Conservation (phyloP, 2,888 invertebrate species). For the Orchesella flavescens region DNA sequence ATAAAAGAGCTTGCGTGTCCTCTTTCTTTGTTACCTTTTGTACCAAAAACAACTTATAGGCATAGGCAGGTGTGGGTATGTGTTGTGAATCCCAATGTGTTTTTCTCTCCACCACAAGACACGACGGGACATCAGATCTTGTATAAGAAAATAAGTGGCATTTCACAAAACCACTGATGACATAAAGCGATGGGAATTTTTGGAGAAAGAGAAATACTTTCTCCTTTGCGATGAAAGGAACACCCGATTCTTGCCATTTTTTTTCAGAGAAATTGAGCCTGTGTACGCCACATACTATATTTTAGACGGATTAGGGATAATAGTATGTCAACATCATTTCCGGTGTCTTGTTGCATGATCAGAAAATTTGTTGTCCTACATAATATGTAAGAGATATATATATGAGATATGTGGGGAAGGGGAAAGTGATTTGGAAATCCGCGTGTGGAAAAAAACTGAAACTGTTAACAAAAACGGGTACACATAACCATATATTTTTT, state of each 20-base stretch:
- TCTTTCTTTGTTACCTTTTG: too few relatives aligned
- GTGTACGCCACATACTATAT: too few relatives aligned
- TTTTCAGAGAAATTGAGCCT: too few relatives aligned
- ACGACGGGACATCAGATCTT: too few relatives aligned
- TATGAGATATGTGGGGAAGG: background rate
- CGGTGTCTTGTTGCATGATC: constrained; percentile 28
- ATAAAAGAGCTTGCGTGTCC: too few relatives aligned
- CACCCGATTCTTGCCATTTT: too few relatives aligned
- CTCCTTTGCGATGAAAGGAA: too few relatives aligned
- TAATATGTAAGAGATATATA: constrained; percentile 8
- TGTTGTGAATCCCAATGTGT: too few relatives aligned
- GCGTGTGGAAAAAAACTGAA: constrained; percentile 1
- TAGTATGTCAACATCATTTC: too few relatives aligned
- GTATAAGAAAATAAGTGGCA: background rate
- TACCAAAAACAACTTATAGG: background rate
- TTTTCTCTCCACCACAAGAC: too few relatives aligned
- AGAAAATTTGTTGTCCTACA: background rate
- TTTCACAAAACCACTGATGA: constrained; percentile 1
- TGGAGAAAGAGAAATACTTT: background rate
- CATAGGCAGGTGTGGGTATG: background rate
- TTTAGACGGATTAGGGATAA: too few relatives aligned
- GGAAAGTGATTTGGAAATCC: background rate
- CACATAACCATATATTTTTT: background rate
- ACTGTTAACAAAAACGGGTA: background rate
- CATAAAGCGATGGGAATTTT: background rate